Evolutionary conservation across 2,797 vertebrate species (phyloP), one percentile per base, ranked within the genome.

Genomic region (Sciurus vulgaris): DNA sequence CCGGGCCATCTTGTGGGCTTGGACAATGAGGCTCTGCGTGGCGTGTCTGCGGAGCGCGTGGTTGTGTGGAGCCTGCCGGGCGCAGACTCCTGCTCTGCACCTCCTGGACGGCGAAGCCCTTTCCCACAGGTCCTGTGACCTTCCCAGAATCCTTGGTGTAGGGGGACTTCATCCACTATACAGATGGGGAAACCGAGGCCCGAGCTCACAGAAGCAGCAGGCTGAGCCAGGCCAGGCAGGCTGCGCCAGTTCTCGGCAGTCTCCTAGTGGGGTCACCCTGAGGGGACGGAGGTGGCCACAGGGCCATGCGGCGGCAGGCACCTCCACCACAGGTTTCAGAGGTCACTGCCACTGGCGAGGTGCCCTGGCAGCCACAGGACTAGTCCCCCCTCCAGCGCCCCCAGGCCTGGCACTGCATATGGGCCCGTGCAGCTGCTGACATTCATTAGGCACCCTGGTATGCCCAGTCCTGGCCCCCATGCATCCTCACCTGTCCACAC

Each of bases 391-490:
- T 44, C 44, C 8, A 9, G 44, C 44, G 38, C 38, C 38, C 44
- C 44, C 44, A 49, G 49, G 6, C 28, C 70, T 0, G 2, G 0
- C 14, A 47, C 9, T 2, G 54, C 12, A 3, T 3, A 0, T 12
- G 8, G 0, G 7, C 30, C 5, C 35, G 7, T 41, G 38, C 63
- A 33, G 2, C 15, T 69, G 33, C 7, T 26, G 67, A 35, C 61
- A 18, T 51, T 49, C 26, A 2, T 28, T 49, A 41, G 54, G 33
- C 38, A 49, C 38, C n/a, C 17, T 77, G 17, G 11, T 28, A 38
- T 26, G 86, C 15, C 2, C 26, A 44, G 18, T 15, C 2, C 5
- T 6, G 15, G 35, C 61, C 9, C 0, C 0, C 10, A 0, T 26
- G 61, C 15, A 10, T 17, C 28, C 17, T 56, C 74, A 54, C 47